Evolutionary conservation across 1,140 invertebrate species (phyloP).

Genomic region (Anoplophora glabripennis): DNA sequence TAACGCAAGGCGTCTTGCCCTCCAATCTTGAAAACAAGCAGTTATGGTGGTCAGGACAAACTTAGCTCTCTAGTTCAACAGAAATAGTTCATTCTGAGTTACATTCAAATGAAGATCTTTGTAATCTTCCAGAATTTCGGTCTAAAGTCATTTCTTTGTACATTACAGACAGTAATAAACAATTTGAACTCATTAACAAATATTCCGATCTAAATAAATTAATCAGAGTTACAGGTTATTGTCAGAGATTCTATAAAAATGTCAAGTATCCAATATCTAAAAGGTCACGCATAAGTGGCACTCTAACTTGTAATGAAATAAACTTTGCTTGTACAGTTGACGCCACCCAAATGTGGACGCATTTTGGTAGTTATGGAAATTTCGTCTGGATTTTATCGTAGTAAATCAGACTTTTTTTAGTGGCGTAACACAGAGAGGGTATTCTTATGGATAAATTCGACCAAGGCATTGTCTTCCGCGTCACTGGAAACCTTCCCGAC

Average conservation of each 20-base stretch:
- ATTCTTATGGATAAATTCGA: too few relatives aligned
- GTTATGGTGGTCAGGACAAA: constrained; percentile 23
- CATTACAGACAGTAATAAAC: background rate
- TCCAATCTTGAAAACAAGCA: constrained; percentile 4
- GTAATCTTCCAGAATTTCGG: background rate
- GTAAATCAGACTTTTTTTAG: too few relatives aligned
- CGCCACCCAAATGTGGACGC: too few relatives aligned
- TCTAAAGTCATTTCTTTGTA: background rate
- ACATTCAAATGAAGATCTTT: background rate
- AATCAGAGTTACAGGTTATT: constrained; percentile 8
- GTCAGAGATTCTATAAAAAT: constrained; percentile 15
- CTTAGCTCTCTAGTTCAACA: constrained; percentile 9
- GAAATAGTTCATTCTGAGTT: background rate
- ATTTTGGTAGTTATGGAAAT: too few relatives aligned
- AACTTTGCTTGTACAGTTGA: constrained; percentile 1
- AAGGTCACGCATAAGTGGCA: background rate
- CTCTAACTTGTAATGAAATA: constrained; percentile 2
- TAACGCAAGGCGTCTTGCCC: background rate
- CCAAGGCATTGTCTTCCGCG: too few relatives aligned
- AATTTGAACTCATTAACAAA: background rate
- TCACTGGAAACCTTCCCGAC: too few relatives aligned
- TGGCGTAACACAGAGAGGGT: too few relatives aligned
- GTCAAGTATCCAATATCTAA: constrained; percentile 1
- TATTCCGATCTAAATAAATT: constrained; percentile 9
- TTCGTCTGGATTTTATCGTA: too few relatives aligned